Evolutionary conservation across 2,888 invertebrate genomes (phyloP), one percentile per base, ranked within the genome.

Genomic region (Orthosia gracilis): DNA sequence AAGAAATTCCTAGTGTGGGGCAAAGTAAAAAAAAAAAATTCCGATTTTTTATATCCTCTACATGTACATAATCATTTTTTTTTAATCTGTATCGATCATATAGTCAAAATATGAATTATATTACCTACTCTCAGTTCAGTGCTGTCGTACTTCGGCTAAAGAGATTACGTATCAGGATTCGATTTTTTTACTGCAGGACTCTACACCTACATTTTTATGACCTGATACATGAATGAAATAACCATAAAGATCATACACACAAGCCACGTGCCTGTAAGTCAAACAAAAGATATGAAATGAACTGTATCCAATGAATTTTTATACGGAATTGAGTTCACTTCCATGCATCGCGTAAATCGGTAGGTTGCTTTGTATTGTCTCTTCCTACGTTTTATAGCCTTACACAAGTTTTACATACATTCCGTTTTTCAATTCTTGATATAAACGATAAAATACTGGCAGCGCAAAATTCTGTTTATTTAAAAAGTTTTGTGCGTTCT

Each of bases 241-340:
- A 75, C 66, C 67, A 61, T 85, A 77, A 82, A 68, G 68, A 70
- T 63, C 61, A 55, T 49, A 57, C 52, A 62, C 26, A 64, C 57
- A 72, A 50, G 15, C 57, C 68, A 73, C 63, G 65, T 59, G 73
- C 78, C 79, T 84, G 84, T 85, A 86, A 87, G 79, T 88, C 85
- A 83, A 88, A 89, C 85, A 90, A 89, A 87, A 87, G 86, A 88
- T 84, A 84, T 81, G 64, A 80, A 76, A 83, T 81, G 64, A 76
- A 78, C 67, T 78, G 78, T 68, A 81, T 83, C 82, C 89, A 85
- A 89, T 89, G 87, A 89, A 88, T 91, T 91, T 90, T 89, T 89
- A 89, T 89, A 87, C 75, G 78, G 78, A 87, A 84, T 86, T 78
- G 78, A 76, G 62, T 78, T 78, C 75, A 79, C 50, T 75, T 72